phyloP scores from a whole-genome alignment of 64 coral and sea anemone genomes.

The Pachyseris speciosa region DNA sequence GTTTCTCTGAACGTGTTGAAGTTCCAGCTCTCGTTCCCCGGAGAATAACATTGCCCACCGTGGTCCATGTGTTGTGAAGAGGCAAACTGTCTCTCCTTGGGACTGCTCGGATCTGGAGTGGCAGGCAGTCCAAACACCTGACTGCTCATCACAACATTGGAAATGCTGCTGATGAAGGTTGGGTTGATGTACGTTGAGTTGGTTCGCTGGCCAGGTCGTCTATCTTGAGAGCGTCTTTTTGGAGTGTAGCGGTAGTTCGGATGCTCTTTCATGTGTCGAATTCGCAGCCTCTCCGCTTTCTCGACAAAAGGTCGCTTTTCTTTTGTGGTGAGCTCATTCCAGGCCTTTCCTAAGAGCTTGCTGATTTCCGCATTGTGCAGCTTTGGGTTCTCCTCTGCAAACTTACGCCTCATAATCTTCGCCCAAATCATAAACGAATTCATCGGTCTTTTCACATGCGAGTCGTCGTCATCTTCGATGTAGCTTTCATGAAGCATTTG shows the following conservation, averaged over 20 bases:
- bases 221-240: constrained; percentile 75
- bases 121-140: constrained; percentile 64
- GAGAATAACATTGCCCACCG: not conserved
- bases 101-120: constrained; percentile 76
- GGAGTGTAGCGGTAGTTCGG: constrained; percentile 98
- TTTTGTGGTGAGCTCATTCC: constrained; percentile 98
- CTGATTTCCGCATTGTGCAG: constrained; percentile 98
- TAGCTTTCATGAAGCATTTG: constrained; percentile 42
- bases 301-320: constrained; percentile 98
- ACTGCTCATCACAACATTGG: constrained; percentile 51
- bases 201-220: constrained; percentile 64
- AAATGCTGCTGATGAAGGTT: constrained; percentile 60
- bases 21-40: not conserved
- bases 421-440: constrained; percentile 99
- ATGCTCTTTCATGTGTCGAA: constrained; percentile 98
- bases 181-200: constrained; percentile 69
- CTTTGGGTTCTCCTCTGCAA: constrained; percentile 98
- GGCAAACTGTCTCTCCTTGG: constrained; percentile 55
- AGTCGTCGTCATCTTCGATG: constrained; percentile 90
- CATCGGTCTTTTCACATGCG: constrained; percentile 97
- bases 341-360: constrained; percentile 95
- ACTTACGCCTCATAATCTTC: constrained; percentile 98
- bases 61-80: constrained; percentile 23
- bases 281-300: constrained; percentile 96
- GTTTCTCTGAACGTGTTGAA: constrained; percentile 4